These are phyloP conservation scores for Scaptomyza montana DNA, from an alignment of 1,140 invertebrate genomes.

Conservation along the genomic window DNA sequence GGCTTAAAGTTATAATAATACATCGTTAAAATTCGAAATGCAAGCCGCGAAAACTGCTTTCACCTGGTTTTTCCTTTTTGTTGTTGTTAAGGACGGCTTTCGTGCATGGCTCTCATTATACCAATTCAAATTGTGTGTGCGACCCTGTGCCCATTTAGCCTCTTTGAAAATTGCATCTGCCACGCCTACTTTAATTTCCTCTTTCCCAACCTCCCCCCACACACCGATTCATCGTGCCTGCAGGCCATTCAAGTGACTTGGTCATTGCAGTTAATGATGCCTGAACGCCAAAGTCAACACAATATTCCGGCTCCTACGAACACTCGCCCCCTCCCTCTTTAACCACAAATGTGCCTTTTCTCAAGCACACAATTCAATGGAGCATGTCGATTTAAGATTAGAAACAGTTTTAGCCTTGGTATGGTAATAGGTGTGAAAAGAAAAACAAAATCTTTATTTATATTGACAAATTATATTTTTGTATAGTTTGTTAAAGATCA, in stretches of 20 bases:
- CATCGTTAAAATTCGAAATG: constrained; percentile 54
- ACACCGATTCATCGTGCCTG: neutral
- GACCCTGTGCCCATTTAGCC: constrained; percentile 61
- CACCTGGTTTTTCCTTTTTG: neutral
- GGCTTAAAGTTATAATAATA: constrained; percentile 56
- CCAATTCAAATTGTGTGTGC: constrained; percentile 53
- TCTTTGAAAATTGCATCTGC: constrained; percentile 71
- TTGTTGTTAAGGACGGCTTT: constrained; percentile 22
- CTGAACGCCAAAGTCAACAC: constrained; percentile 52
- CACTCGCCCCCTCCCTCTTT: neutral
- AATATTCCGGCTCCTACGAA: neutral
- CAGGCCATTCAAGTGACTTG: constrained; percentile 66
- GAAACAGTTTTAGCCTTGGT: neutral
- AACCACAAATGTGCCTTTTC: neutral
- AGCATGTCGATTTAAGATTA: neutral
- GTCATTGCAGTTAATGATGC: constrained; percentile 80
- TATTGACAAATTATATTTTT: neutral
- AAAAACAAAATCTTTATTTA: neutral
- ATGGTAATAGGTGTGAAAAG: neutral
- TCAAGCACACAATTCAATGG: constrained; percentile 22
- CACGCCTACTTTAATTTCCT: constrained; percentile 43
- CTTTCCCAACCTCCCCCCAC: too few relatives aligned
- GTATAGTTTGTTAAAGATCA: too few relatives aligned
- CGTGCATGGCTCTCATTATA: constrained; percentile 59
- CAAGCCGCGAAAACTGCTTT: neutral